Conservation (phyloP, 2,113 vertebrate genomes). For the Carettochelys insculpta region DNA sequence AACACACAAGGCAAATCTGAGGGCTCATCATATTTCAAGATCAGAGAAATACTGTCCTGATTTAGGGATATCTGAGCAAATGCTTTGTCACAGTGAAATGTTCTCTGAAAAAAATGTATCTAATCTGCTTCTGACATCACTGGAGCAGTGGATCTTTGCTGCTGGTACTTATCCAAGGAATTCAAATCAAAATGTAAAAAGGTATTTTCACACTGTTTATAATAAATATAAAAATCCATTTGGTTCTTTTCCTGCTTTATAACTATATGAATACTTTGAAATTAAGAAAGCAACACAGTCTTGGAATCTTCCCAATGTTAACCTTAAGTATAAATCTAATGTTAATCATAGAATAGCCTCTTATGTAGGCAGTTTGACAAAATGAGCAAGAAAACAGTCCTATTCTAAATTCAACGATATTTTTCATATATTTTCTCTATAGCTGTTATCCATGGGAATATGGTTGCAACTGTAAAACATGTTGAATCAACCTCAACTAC, state of each 20-base stretch:
- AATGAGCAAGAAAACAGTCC: neutral
- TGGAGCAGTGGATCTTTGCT: neutral
- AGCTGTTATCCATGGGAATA: neutral
- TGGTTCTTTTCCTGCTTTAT: neutral
- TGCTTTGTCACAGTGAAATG: neutral
- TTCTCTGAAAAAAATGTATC: neutral
- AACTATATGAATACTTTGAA: neutral
- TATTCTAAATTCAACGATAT: neutral
- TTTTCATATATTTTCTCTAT: neutral
- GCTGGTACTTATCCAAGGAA: neutral
- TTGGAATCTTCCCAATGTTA: neutral
- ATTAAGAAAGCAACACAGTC: neutral
- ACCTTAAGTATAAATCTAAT: neutral
- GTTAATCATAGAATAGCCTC: neutral
- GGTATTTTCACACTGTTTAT: neutral
- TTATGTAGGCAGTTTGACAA: neutral
- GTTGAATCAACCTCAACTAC: neutral
- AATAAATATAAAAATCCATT: neutral
- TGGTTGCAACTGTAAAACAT: neutral
- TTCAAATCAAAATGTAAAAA: neutral
- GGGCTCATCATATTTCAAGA: accelerated
- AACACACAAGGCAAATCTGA: neutral
- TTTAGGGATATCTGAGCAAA: neutral
- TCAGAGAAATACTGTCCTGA: neutral
- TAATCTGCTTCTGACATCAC: neutral